Evolutionary conservation across 2,888 invertebrate species (phyloP).

Genomic region (Eucriotettix oculatus): DNA sequence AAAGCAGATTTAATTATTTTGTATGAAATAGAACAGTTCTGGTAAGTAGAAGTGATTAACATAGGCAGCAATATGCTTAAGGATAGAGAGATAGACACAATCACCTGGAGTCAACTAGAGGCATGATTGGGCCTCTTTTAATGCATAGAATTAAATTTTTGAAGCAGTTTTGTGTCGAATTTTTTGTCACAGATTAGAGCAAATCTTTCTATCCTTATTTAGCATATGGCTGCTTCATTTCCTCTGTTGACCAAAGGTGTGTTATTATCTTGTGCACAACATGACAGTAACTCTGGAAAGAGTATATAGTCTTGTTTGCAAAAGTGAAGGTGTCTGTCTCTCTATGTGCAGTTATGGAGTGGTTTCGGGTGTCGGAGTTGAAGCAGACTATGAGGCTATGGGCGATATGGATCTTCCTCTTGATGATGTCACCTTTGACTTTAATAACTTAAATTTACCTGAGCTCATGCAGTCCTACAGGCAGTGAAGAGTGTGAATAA

Average conservation of each 20-base stretch:
- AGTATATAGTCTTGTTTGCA: background rate
- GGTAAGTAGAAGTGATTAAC: background rate
- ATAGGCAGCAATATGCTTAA: constrained; percentile 5
- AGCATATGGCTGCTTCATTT: constrained; percentile 7
- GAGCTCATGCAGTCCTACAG: constrained; percentile 10
- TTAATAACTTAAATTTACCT: constrained; percentile 11
- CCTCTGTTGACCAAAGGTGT: constrained; percentile 6
- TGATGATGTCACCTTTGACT: constrained; percentile 14
- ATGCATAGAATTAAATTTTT: background rate
- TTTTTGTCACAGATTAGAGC: background rate
- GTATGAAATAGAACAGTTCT: background rate
- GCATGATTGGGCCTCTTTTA: constrained; percentile 8
- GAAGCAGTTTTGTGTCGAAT: constrained; percentile 1
- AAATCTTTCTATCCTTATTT: constrained; percentile 8
- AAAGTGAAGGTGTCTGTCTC: constrained; percentile 7
- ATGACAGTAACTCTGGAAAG: background rate
- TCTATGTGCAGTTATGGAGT: constrained; percentile 10
- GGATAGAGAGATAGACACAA: constrained; percentile 12
- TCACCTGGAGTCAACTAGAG: constrained; percentile 9
- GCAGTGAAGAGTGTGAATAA: background rate
- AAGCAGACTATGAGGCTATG: constrained; percentile 16
- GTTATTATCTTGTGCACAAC: background rate
- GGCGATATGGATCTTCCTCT: constrained; percentile 14
- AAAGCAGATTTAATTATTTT: background rate
- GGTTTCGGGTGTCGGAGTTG: constrained; percentile 8